These are phyloP conservation scores for Amphiprion ocellaris DNA, from an alignment of 2,113 vertebrate species.

Conservation along the genomic window DNA sequence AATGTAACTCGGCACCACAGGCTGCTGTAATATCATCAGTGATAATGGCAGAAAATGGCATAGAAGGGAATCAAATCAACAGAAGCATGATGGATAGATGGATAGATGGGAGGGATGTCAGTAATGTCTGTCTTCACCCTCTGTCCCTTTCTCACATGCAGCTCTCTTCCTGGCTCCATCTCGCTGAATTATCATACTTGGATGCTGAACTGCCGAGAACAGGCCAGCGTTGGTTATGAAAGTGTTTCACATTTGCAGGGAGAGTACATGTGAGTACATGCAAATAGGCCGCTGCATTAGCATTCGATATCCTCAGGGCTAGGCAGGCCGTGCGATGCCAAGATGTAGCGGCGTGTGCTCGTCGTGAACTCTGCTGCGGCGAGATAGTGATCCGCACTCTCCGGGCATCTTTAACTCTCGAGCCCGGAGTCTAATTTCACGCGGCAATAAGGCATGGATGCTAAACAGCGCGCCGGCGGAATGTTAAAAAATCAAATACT, in stretches of 20 bases:
- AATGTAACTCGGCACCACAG: slow-evolving; percentile 70
- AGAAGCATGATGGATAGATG: slow-evolving; percentile 60
- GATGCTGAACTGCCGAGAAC: slow-evolving; percentile 38
- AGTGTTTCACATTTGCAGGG: slow-evolving; percentile 55
- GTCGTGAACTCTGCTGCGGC: slow-evolving; percentile 1
- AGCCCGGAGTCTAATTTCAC: slow-evolving; percentile 33
- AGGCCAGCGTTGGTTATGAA: slow-evolving; percentile 47
- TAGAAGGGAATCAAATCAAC: slow-evolving; percentile 68
- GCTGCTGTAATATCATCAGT: slow-evolving; percentile 66
- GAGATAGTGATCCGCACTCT: slow-evolving; percentile 24
- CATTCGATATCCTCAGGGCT: slow-evolving; percentile 53
- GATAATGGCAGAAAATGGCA: slow-evolving; percentile 76
- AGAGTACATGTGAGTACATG: slow-evolving; percentile 57
- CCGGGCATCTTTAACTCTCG: slow-evolving; percentile 15
- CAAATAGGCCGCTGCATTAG: slow-evolving; percentile 65
- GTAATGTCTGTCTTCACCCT: slow-evolving; percentile 57
- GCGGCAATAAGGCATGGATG: slow-evolving; percentile 5
- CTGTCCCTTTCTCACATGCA: slow-evolving; percentile 46
- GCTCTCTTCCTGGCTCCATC: slow-evolving; percentile 30
- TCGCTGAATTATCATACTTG: slow-evolving; percentile 60
- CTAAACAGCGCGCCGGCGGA: slow-evolving; percentile 4
- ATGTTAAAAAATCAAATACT: slow-evolving; percentile 13
- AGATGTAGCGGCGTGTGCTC: slow-evolving; percentile 8
- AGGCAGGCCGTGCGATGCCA: background rate
- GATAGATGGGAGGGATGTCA: slow-evolving; percentile 35